Evolutionary conservation across 2,888 invertebrate species (phyloP).

Genomic region (Cyclophora punctaria): DNA sequence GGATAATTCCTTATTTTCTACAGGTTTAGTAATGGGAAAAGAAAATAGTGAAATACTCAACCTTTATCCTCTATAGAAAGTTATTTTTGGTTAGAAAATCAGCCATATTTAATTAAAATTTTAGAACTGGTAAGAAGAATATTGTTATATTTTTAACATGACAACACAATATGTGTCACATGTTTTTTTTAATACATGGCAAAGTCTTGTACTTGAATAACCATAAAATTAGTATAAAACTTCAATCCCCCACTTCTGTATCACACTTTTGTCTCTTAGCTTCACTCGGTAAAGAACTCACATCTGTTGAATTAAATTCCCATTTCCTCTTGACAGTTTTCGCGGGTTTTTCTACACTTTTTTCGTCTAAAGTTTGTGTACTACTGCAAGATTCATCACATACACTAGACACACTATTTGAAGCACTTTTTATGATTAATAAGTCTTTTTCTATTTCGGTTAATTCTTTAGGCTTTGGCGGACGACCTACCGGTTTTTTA

Average conservation of each 20-base stretch:
- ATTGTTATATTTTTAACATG: too few relatives aligned
- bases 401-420: constrained; percentile 22
- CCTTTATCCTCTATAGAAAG: too few relatives aligned
- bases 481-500: constrained; percentile 39
- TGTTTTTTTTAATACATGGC: too few relatives aligned
- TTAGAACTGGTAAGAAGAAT: too few relatives aligned
- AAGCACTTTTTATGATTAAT: constrained; percentile 57
- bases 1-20: too few relatives aligned
- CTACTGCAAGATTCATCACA: constrained; percentile 42
- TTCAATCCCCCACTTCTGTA: constrained; percentile 18
- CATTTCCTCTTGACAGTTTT: constrained; percentile 9
- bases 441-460: constrained; percentile 65
- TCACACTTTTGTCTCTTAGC: constrained; percentile 15
- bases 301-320: constrained; percentile 7
- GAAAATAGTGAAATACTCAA: too few relatives aligned
- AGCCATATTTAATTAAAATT: too few relatives aligned
- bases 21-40: too few relatives aligned
- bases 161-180: too few relatives aligned
- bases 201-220: background rate
- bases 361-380: constrained; percentile 18
- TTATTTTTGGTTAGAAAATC: too few relatives aligned
- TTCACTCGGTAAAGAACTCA: constrained; percentile 6
- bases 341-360: background rate
- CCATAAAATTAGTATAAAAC: background rate
- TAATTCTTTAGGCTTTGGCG: constrained; percentile 48